A percentile compares a stretch with the other conserved stretches of the same genome.
phyloP scores from a whole-genome alignment of 2,888 invertebrate species.

The Carcina quercana region DNA sequence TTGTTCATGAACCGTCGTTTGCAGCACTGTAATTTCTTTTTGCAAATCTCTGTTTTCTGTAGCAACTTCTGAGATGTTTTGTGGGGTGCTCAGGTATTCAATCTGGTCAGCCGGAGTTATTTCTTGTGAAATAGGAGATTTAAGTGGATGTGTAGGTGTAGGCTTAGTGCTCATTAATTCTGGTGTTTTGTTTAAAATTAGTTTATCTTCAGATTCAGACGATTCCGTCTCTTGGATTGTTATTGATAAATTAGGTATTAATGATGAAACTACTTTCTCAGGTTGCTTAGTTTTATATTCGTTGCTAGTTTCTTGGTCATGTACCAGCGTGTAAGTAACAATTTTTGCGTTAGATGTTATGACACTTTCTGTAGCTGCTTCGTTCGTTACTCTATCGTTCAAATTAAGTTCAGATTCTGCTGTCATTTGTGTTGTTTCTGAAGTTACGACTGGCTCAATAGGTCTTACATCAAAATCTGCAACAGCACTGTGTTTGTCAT shows the following conservation, averaged over 20 bases:
- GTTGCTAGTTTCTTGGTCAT: conserved; percentile 77
- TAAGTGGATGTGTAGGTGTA: conserved; percentile 46
- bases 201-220: conserved; percentile 78
- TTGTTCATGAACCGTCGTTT: conserved; percentile 67
- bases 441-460: conserved; percentile 75
- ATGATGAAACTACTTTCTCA: conserved; percentile 53
- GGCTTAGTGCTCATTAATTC: conserved; percentile 31
- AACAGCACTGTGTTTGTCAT: conserved; percentile 60
- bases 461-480: conserved; percentile 76
- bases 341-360: conserved; percentile 78
- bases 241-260: conserved; percentile 76
- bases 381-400: conserved; percentile 60
- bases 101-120: conserved; percentile 57
- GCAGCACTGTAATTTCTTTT: conserved; percentile 51
- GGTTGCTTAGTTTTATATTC: conserved; percentile 34
- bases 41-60: conserved; percentile 42
- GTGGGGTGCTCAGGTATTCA: conserved; percentile 29
- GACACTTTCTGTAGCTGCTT: conserved; percentile 54
- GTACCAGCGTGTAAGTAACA: conserved; percentile 73
- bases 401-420: conserved; percentile 62
- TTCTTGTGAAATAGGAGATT: conserved; percentile 55
- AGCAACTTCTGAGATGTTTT: conserved; percentile 36
- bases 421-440: conserved; percentile 65
- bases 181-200: conserved; percentile 46
- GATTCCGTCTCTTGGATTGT: conserved; percentile 76